Percentiles rank a stretch among this genome's conserved stretches.
Conservation (phyloP, 1,140 invertebrate species). For the Ephestia elutella region DNA sequence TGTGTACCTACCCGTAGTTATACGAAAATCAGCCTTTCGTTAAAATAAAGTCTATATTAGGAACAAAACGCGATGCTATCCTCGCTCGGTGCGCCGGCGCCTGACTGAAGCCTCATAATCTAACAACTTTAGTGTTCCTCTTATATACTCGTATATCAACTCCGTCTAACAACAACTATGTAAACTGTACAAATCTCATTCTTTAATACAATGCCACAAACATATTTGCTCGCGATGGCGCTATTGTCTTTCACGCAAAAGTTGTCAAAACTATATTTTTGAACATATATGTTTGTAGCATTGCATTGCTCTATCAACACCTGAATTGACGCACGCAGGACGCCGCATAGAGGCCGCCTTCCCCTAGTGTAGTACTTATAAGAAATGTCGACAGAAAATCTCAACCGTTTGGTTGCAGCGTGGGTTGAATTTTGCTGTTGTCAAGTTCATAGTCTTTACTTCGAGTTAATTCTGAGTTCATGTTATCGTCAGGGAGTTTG, state of each 20-base stretch:
- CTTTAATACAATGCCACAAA: slow-evolving; percentile 15
- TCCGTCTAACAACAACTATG: slow-evolving; percentile 21
- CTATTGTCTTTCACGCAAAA: background rate
- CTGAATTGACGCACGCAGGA: slow-evolving; percentile 22
- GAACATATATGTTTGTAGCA: slow-evolving; percentile 3
- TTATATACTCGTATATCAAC: slow-evolving; percentile 22
- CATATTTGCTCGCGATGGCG: background rate
- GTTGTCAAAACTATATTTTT: background rate
- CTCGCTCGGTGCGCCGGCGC: slow-evolving; percentile 35
- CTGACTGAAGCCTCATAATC: slow-evolving; percentile 22
- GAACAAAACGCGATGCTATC: slow-evolving; percentile 58
- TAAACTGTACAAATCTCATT: slow-evolving; percentile 32
- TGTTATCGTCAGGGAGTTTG: slow-evolving; percentile 63
- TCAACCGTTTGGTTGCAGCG: slow-evolving; percentile 66
- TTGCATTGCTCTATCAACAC: slow-evolving; percentile 13
- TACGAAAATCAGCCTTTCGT: slow-evolving; percentile 58
- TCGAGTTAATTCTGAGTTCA: slow-evolving; percentile 56
- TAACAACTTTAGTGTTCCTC: slow-evolving; percentile 15
- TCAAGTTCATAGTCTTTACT: slow-evolving; percentile 32
- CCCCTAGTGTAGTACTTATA: slow-evolving; percentile 49
- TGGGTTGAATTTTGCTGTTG: slow-evolving; percentile 55
- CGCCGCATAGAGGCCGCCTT: slow-evolving; percentile 41
- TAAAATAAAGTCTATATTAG: slow-evolving; percentile 61
- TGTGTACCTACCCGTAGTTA: slow-evolving; percentile 61
- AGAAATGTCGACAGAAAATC: background rate